Evolutionary conservation across 2,113 vertebrate species (phyloP).

Genomic region (Cyanoramphus novaezelandiae): DNA sequence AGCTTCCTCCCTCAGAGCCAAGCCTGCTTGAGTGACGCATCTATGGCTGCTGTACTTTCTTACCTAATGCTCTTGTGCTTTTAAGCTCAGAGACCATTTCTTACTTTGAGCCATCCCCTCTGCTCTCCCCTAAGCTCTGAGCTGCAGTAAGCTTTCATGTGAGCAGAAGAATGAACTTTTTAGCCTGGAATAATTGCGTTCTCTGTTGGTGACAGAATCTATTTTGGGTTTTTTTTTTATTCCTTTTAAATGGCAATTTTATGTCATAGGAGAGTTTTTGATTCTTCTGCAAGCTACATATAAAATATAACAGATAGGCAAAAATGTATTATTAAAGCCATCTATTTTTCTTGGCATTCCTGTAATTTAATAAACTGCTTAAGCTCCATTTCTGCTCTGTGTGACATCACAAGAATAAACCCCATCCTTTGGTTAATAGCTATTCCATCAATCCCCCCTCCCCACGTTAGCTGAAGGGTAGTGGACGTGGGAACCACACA

Average conservation of each 20-base stretch:
- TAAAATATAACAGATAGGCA: conserved; percentile 77
- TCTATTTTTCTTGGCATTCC: conserved; percentile 76
- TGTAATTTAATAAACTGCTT: conserved; percentile 78
- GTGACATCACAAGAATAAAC: conserved; percentile 66
- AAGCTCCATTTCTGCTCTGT: conserved; percentile 65
- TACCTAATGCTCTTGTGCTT: background rate
- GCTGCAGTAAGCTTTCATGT: background rate
- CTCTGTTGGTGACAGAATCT: conserved; percentile 47
- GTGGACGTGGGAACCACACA: background rate
- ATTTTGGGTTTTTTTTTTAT: background rate
- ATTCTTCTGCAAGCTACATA: conserved; percentile 65
- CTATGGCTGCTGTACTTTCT: background rate
- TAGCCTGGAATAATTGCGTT: conserved; percentile 56
- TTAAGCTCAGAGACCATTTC: background rate
- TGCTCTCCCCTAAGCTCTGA: background rate
- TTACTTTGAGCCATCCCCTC: accelerated
- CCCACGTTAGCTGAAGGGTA: conserved; percentile 22
- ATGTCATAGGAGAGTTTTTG: conserved; percentile 67
- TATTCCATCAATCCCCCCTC: conserved; percentile 16
- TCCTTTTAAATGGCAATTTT: conserved; percentile 68
- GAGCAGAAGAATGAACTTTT: conserved; percentile 38
- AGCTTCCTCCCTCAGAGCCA: accelerated
- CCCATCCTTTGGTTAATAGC: conserved; percentile 71
- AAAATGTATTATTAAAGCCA: conserved; percentile 80
- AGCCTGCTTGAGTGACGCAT: background rate